Base-by-base conservation (phyloP, 2,797 vertebrate genomes). In the Sarcophilus harrisii region DNA sequence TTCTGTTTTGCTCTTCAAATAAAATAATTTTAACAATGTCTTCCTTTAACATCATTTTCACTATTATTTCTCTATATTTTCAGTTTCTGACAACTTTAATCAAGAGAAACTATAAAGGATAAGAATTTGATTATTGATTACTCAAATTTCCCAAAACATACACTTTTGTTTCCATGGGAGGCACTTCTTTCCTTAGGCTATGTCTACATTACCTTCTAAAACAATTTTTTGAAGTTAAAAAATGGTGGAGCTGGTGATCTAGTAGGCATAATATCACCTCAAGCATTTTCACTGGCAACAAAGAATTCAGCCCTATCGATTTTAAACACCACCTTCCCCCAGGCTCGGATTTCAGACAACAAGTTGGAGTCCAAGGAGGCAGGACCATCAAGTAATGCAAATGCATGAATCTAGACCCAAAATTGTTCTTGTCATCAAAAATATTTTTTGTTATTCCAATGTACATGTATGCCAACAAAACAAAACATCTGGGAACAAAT, bases 1-100 rank as follows among this genome's bases (percentile, higher is more conserved):
- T 38, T 28, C 66, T n/a, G 18, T 38, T 38, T 73, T 73, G n/a
- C 62, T 73, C 38, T 38, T 81, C n/a, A 45, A 81, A 45, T 73
- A 18, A 38, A 93, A 92, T 12, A 3, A 94, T 95, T 93, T 93
- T 91, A 94, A 62, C 92, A 90, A 45, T 45, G 6, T 21, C 66
- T 11, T 93, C 91, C 73, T 90, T 49, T 90, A 93, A 97, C 28
- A 93, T 5, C 95, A 87, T 66, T 94, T 96, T 96, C 94, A 94
- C 54, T 92, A 96, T 3, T 94, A 66, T 94, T 87, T 30, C 58
- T 55, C 94, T 0, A 55, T 4, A 81, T 49, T 14, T 94, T 10
- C 16, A 73, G 27, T 73, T 73, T 5, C 18, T n/a, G 45, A 8
- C 16, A 18, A 81, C 73, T 81, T 81, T 81, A 45, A 45, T 81